These are phyloP conservation scores for Macroramphosus scolopax DNA, from an alignment of 2,797 vertebrate genomes.

Conservation along the genomic window DNA sequence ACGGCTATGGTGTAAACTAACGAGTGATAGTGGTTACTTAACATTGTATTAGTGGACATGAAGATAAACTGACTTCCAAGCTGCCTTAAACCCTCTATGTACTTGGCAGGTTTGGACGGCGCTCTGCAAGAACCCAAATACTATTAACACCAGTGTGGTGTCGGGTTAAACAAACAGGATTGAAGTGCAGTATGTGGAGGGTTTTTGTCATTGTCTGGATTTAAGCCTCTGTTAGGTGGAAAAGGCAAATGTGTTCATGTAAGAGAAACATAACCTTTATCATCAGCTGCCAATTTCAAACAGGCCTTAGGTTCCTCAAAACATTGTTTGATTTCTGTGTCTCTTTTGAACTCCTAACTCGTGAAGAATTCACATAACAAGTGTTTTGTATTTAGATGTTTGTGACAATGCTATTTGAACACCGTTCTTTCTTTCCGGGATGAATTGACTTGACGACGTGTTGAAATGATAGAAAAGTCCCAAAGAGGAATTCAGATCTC, in stretches of 20 bases:
- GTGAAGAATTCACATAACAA: conserved; percentile 45
- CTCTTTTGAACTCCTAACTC: conserved; percentile 45
- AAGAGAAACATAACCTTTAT: conserved; percentile 69
- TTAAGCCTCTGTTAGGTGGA: conserved; percentile 57
- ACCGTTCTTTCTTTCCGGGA: conserved; percentile 30
- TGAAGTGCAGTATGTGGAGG: conserved; percentile 71
- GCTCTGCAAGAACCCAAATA: conserved; percentile 26
- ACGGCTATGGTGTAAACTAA: conserved; percentile 49
- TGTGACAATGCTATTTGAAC: conserved; percentile 51
- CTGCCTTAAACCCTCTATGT: conserved; percentile 97
- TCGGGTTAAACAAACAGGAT: conserved; percentile 17
- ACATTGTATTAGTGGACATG: conserved; percentile 51
- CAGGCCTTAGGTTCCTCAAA: conserved; percentile 76
- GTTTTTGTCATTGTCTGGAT: conserved; percentile 76
- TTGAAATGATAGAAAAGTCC: conserved; percentile 17
- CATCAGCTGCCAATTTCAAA: conserved; percentile 80
- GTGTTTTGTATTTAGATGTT: conserved; percentile 67
- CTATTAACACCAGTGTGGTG: conserved; percentile 32
- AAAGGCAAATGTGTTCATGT: conserved; percentile 54
- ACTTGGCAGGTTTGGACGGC: conserved; percentile 48
- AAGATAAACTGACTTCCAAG: conserved; percentile 69
- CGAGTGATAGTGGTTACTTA: conserved; percentile 57
- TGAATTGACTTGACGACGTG: conserved; percentile 15
- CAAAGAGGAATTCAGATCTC: conserved; percentile 33
- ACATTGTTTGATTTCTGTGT: conserved; percentile 62